A percentile compares a stretch with the other conserved stretches of the same genome.
These are phyloP conservation scores for Anoplius nigerrimus DNA, from an alignment of 2,888 invertebrate species.

Conservation along the genomic window DNA sequence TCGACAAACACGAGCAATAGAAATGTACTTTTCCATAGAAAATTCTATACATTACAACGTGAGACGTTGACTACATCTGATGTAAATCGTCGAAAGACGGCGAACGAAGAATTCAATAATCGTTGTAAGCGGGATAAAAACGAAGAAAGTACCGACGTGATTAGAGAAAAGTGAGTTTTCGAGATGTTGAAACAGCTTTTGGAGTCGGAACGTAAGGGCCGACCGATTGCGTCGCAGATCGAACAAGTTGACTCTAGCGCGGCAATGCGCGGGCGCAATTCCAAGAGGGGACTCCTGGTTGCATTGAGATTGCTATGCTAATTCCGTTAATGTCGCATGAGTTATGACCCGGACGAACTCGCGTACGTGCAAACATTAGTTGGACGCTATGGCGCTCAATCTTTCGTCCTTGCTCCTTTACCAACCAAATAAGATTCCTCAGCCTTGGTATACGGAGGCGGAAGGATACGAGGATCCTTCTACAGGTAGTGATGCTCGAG, in stretches of 20 bases:
- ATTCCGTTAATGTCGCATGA: slow-evolving; percentile 68
- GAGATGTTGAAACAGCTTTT: slow-evolving; percentile 22
- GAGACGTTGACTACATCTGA: too few relatives aligned
- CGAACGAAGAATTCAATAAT: too few relatives aligned
- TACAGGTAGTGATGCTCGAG: slow-evolving; percentile 40
- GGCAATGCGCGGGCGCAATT: background rate
- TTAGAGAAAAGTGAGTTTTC: slow-evolving; percentile 8
- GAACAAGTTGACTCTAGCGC: slow-evolving; percentile 22
- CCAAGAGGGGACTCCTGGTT: slow-evolving; percentile 10
- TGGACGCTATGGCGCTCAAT: slow-evolving; percentile 8
- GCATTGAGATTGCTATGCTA: slow-evolving; percentile 65
- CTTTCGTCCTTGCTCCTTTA: too few relatives aligned
- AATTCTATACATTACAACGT: too few relatives aligned
- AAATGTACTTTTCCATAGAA: too few relatives aligned
- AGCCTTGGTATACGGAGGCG: slow-evolving; percentile 56
- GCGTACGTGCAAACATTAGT: slow-evolving; percentile 28
- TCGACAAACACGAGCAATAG: slow-evolving; percentile 14
- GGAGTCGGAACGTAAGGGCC: slow-evolving; percentile 25
- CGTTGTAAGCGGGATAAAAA: too few relatives aligned
- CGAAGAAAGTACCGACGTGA: slow-evolving; percentile 17
- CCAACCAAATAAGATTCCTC: slow-evolving; percentile 8
- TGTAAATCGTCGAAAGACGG: too few relatives aligned
- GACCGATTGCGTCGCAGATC: slow-evolving; percentile 35
- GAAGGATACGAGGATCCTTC: slow-evolving; percentile 46
- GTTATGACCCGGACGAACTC: slow-evolving; percentile 53